These are phyloP conservation scores for Cephus nigrinus DNA, from an alignment of 2,888 invertebrate genomes.

Conservation along the genomic window DNA sequence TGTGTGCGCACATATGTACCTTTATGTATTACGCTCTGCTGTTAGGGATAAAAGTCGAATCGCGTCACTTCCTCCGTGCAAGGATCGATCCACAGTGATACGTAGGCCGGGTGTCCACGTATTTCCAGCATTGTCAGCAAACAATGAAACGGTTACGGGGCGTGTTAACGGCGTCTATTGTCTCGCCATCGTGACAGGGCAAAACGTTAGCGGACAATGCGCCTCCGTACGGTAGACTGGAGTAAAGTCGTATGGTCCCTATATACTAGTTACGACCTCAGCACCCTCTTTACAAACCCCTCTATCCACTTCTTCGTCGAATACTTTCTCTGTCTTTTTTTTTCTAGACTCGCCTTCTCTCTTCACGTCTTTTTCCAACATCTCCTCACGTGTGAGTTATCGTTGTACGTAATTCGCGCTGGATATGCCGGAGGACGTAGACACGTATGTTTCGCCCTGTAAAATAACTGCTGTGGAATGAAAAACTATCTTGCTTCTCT, in stretches of 20 bases:
- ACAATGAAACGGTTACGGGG: conserved; percentile 59
- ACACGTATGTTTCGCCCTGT: not conserved
- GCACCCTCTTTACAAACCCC: not conserved
- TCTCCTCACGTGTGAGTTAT: not conserved
- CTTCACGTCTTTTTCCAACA: not conserved
- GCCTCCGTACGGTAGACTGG: conserved; percentile 37
- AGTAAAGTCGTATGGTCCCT: conserved; percentile 36
- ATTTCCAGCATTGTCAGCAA: conserved; percentile 55
- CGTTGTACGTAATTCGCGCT: not conserved
- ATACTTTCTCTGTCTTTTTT: not conserved
- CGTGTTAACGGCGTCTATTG: conserved; percentile 58
- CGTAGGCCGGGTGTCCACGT: conserved; percentile 28
- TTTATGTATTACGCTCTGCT: not conserved
- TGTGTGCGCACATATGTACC: not conserved
- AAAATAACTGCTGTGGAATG: not conserved
- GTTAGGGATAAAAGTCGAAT: conserved; percentile 8
- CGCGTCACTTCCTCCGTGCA: conserved; percentile 7
- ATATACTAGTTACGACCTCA: not conserved
- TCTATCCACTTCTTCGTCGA: not conserved
- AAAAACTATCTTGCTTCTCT: not conserved
- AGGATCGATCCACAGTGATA: conserved; percentile 31
- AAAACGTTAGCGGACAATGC: conserved; percentile 48
- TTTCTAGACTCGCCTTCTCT: not conserved
- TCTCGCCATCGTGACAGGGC: conserved; percentile 44
- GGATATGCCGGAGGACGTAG: not conserved